phyloP scores from a whole-genome alignment of 2,113 vertebrate species.

The Nettapus auritus region DNA sequence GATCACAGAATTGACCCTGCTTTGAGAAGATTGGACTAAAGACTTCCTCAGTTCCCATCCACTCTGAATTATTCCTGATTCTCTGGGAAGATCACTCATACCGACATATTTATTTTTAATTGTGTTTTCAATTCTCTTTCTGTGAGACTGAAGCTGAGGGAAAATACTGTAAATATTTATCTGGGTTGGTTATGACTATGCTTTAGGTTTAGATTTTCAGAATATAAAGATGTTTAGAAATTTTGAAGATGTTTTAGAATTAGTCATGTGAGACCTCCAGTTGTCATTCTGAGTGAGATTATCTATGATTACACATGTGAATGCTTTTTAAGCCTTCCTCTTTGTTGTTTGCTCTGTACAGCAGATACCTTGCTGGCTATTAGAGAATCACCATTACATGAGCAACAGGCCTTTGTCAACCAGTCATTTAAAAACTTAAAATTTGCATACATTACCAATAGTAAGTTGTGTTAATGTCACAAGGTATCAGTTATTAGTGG shows the following conservation, averaged over 20 bases:
- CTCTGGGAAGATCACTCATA: not conserved
- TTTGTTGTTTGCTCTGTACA: not conserved
- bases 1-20: not conserved
- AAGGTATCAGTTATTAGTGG: not conserved
- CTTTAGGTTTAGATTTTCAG: not conserved
- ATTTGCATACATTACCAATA: not conserved
- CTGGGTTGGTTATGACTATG: not conserved
- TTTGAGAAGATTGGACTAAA: not conserved
- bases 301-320: not conserved
- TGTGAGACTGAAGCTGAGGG: not conserved
- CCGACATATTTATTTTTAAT: not conserved
- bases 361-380: not conserved
- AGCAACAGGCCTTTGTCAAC: not conserved
- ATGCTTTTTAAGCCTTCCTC: not conserved
- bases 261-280: fast-evolving
- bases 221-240: not conserved
- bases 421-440: not conserved
- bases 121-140: not conserved
- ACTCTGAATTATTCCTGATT: not conserved
- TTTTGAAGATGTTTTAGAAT: not conserved
- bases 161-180: not conserved
- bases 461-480: not conserved
- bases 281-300: not conserved
- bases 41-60: not conserved
- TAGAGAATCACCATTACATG: not conserved